A percentile compares a stretch with the other conserved stretches of the same genome.
phyloP scores from a whole-genome alignment of 2,888 invertebrate species.

The Troides aeacus region DNA sequence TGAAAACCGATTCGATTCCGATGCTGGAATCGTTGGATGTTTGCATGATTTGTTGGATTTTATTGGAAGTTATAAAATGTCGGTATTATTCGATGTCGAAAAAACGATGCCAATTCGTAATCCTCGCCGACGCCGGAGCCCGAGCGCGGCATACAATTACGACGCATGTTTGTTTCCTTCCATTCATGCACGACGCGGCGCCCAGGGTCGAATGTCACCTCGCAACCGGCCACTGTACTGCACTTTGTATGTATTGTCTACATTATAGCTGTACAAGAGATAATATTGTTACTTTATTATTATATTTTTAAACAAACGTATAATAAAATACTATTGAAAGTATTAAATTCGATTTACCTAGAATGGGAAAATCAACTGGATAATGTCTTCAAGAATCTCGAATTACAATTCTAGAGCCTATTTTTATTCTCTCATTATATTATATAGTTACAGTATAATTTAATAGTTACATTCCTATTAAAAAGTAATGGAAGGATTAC shows the following conservation, averaged over 20 bases:
- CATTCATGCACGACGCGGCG: slow-evolving; percentile 54
- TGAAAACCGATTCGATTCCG: slow-evolving; percentile 44
- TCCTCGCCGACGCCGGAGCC: slow-evolving; percentile 1
- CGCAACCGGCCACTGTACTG: slow-evolving; percentile 45
- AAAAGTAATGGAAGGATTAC: background rate
- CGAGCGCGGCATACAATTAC: slow-evolving; percentile 40
- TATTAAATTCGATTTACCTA: background rate
- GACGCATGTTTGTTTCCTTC: slow-evolving; percentile 54
- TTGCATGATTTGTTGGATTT: slow-evolving; percentile 16
- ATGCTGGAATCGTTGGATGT: slow-evolving; percentile 22
- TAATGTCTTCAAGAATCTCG: no score
- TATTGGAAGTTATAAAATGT: slow-evolving; percentile 24
- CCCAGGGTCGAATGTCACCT: slow-evolving; percentile 58
- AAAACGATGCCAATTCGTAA: slow-evolving; percentile 29
- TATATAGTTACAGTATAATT: background rate
- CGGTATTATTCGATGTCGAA: slow-evolving; percentile 21
- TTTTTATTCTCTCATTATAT: no score
- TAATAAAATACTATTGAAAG: background rate
- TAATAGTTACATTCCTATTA: background rate
- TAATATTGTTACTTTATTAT: background rate
- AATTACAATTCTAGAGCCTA: no score
- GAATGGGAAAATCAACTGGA: background rate
- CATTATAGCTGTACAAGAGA: background rate
- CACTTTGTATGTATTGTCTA: slow-evolving; percentile 1
- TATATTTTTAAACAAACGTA: background rate